phyloP scores from a whole-genome alignment of 2,888 invertebrate genomes.

The Tetranychus piercei region DNA sequence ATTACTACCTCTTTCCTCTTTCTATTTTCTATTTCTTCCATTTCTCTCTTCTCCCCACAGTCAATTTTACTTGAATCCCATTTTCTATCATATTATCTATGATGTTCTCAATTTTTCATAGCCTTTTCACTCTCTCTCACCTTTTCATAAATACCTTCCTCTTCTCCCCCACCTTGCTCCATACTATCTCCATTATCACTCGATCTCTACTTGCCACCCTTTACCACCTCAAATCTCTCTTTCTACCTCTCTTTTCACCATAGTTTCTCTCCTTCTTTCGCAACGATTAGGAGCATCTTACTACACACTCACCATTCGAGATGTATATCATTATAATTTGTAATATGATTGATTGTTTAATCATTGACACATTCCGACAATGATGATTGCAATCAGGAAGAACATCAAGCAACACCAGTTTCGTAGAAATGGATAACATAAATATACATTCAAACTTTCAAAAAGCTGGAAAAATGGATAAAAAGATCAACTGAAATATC shows the following conservation, averaged over 20 bases:
- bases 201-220: not conserved
- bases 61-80: not conserved
- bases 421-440: not conserved
- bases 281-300: not conserved
- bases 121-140: not conserved
- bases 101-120: not conserved
- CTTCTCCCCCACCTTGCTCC: not conserved
- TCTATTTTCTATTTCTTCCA: not conserved
- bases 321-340: not conserved
- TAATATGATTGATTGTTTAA: not conserved
- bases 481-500: not conserved
- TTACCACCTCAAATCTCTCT: not conserved
- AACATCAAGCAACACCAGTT: not conserved
- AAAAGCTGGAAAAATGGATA: not conserved
- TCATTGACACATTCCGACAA: constrained; percentile 1
- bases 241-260: not conserved
- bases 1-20: not conserved
- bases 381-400: not conserved
- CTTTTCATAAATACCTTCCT: not conserved
- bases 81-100: not conserved
- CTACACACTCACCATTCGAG: not conserved
- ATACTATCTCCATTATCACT: not conserved
- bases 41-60: not conserved
- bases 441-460: not conserved
- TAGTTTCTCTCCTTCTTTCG: not conserved